Conservation (phyloP, 2,888 invertebrate species). For the Aelia acuminata region DNA sequence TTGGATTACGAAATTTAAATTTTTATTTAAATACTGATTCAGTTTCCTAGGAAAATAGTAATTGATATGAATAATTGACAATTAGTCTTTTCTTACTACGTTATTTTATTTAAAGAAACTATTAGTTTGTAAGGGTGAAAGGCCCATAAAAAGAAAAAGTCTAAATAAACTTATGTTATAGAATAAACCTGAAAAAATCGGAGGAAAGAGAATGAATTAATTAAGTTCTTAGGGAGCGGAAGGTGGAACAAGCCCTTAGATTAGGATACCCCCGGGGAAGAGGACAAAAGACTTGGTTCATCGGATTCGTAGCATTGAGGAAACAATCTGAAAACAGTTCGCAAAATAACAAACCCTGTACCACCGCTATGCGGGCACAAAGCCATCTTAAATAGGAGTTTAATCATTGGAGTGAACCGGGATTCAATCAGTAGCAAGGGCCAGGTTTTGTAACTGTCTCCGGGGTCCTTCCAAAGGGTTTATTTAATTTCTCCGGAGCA, state of each 20-base stretch:
- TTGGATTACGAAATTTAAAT: too few relatives aligned
- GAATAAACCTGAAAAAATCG: neutral
- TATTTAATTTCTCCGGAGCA: constrained; percentile 46
- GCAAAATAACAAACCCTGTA: constrained; percentile 13
- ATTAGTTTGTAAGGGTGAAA: neutral
- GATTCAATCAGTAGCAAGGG: constrained; percentile 53
- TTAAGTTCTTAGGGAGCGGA: neutral
- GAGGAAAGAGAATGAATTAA: neutral
- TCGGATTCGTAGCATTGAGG: constrained; percentile 14
- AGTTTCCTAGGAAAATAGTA: too few relatives aligned
- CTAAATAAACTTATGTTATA: neutral
- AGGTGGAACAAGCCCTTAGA: constrained; percentile 22
- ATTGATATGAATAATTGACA: too few relatives aligned
- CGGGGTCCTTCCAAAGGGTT: constrained; percentile 15
- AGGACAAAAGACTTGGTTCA: constrained; percentile 35
- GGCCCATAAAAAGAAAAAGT: neutral
- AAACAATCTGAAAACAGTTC: constrained; percentile 42
- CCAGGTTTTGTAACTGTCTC: constrained; percentile 35
- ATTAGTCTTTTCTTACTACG: too few relatives aligned
- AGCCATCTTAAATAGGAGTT: constrained; percentile 59
- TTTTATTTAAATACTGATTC: too few relatives aligned
- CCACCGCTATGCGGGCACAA: constrained; percentile 50
- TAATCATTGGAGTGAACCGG: constrained; percentile 57
- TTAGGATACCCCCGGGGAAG: too few relatives aligned
- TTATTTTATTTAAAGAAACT: neutral